Base-by-base conservation (phyloP, 2,888 invertebrate genomes). In the Punctoribates punctum region DNA sequence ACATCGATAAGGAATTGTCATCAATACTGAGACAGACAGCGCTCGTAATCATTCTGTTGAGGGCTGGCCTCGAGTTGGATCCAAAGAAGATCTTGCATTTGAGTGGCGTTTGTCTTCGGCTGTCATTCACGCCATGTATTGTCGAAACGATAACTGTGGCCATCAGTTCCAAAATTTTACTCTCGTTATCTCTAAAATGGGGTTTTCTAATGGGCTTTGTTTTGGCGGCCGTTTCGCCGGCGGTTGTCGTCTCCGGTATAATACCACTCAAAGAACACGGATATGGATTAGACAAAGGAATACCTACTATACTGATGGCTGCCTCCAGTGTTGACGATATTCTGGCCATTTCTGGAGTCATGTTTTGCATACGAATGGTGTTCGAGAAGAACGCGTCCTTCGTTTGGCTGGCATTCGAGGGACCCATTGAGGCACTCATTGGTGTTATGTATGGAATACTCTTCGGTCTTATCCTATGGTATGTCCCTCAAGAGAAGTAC, bases 401-500 rank as follows among this genome's bases (percentile, higher is more conserved):
- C 1, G 54, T 81, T 4, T 78, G 82, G 81, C 82, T 83, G 9
- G 79, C 84, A 20, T 78, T 83, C 20, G 82, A 82, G 75, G 84
- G 84, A 8, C 84, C 84, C 0, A 38, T 84, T n/a, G 85, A 85
- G 74, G 84, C 83, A 9, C 15, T 84, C n/a, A 77, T 81, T 17
- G 96, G 95, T 0, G 86, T 94, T 70, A 89, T 88, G 1, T 92
- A 91, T 79, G 80, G 80, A 48, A 51, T 73, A 2, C 13, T 77
- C 8, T 3, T 77, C 8, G 80, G 80, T 13, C 34, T 83, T 1
- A 62, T 85, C 57, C 13, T 57, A 8, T 57, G 79, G 77, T 78
- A 65, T 15, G 23, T 77, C 15, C 78, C 79, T 8, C 77, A 60
- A 73, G 42, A 9, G 5, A 20, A 51, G 5, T 0, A 57, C 8